Conservation (phyloP, 2,797 vertebrate species). For the Gadopsis marmoratus region DNA sequence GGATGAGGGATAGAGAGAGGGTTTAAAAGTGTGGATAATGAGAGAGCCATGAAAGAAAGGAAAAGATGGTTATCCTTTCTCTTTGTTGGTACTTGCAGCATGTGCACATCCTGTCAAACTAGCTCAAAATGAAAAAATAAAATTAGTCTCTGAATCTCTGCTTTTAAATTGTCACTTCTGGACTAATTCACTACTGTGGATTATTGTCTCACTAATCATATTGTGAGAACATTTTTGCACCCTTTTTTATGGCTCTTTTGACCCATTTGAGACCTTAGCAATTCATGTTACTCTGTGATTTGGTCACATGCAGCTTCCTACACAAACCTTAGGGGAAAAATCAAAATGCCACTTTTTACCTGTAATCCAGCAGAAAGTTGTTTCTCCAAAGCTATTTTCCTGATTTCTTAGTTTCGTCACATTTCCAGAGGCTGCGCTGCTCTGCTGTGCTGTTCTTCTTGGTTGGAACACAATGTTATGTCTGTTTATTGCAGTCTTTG, state of each 20-base stretch:
- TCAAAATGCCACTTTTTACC: not conserved
- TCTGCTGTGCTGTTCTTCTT: not conserved
- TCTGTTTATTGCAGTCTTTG: not conserved
- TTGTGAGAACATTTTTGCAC: not conserved
- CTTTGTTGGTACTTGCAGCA: slow-evolving; percentile 41
- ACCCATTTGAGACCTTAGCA: not conserved
- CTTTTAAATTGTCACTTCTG: not conserved
- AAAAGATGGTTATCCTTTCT: slow-evolving; percentile 28
- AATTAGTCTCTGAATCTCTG: slow-evolving; percentile 10
- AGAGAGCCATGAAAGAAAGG: slow-evolving; percentile 20
- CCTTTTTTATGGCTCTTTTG: not conserved
- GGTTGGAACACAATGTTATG: not conserved
- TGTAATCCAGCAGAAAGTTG: not conserved
- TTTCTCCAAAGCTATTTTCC: not conserved
- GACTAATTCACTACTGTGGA: not conserved
- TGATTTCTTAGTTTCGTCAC: not conserved
- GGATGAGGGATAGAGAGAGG: slow-evolving; percentile 46
- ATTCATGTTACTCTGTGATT: not conserved
- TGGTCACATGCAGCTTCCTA: not conserved
- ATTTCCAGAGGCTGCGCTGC: not conserved
- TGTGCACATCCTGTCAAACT: slow-evolving; percentile 44
- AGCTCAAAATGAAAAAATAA: slow-evolving; percentile 25
- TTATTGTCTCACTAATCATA: slow-evolving; percentile 2
- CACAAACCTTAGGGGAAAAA: not conserved
- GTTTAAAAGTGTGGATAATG: slow-evolving; percentile 44